Conservation (phyloP, 92 coral and sea anemone species). For the Heteractis magnifica region DNA sequence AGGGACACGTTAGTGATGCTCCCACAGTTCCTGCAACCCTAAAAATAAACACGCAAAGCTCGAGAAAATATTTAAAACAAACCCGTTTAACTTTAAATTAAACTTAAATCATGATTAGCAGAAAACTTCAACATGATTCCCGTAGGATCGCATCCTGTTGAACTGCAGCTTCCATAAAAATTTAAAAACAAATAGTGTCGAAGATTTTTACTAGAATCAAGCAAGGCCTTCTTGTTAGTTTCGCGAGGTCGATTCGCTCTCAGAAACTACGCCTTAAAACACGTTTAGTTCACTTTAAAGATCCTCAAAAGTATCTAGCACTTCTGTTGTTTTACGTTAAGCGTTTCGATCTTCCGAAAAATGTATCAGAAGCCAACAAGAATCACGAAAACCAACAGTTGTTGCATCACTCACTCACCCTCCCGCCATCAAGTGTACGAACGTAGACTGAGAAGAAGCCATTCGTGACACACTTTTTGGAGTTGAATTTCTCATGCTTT, state of each 20-base stretch:
- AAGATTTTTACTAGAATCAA: no score
- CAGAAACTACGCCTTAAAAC: neutral
- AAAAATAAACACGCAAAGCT: slow-evolving; percentile 6
- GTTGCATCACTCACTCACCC: slow-evolving; percentile 62
- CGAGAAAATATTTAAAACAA: neutral
- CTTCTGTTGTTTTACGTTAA: neutral
- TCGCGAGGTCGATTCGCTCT: neutral
- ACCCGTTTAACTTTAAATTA: neutral
- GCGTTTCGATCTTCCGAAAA: neutral
- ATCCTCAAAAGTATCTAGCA: neutral
- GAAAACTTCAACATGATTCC: no score
- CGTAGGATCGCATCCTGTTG: no score
- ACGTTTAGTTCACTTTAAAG: no score
- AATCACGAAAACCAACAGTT: neutral
- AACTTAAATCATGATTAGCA: neutral
- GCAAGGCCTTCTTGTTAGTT: neutral
- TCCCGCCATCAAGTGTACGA: slow-evolving; percentile 94
- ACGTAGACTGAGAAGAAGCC: slow-evolving; percentile 74
- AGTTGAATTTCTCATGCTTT: slow-evolving; percentile 42
- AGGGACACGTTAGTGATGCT: slow-evolving; percentile 86
- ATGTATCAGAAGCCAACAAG: neutral
- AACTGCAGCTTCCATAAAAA: no score
- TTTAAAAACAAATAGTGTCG: no score
- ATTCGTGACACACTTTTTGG: slow-evolving; percentile 28
- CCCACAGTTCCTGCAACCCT: slow-evolving; percentile 96